Evolutionary conservation across 2,113 vertebrate species (phyloP).

Genomic region (Gymnobelideus leadbeateri): DNA sequence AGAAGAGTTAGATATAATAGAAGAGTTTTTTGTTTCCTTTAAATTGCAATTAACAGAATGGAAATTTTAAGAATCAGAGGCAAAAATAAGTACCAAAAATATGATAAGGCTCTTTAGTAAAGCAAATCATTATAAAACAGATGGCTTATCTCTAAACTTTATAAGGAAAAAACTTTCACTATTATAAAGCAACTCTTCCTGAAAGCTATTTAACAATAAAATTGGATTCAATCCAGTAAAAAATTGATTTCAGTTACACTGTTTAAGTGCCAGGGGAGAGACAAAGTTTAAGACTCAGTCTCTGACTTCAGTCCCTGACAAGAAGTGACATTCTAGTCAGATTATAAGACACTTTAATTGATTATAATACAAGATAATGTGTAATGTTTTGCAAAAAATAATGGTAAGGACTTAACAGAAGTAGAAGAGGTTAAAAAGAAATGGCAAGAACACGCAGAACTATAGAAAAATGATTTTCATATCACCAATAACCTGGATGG

Average conservation of each 20-base stretch:
- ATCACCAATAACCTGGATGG: not conserved
- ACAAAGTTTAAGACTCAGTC: not conserved
- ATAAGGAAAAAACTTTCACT: not conserved
- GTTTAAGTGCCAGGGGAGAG: not conserved
- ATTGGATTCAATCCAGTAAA: not conserved
- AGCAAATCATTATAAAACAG: not conserved
- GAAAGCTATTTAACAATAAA: not conserved
- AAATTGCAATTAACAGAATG: not conserved
- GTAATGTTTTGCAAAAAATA: not conserved
- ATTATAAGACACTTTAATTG: not conserved
- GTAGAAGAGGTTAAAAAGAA: not conserved
- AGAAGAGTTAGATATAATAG: not conserved
- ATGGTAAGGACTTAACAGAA: not conserved
- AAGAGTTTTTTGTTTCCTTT: not conserved
- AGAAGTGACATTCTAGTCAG: not conserved
- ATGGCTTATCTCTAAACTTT: not conserved
- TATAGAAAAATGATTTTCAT: not conserved
- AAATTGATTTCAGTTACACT: not conserved
- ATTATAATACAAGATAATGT: not conserved
- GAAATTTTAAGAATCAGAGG: not conserved
- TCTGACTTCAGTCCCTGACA: not conserved
- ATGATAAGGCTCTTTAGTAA: not conserved
- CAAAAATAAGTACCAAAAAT: not conserved
- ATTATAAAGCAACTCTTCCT: not conserved
- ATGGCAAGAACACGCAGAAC: not conserved